Conservation (phyloP, 2,797 vertebrate species). For the Sandelia bainsii region DNA sequence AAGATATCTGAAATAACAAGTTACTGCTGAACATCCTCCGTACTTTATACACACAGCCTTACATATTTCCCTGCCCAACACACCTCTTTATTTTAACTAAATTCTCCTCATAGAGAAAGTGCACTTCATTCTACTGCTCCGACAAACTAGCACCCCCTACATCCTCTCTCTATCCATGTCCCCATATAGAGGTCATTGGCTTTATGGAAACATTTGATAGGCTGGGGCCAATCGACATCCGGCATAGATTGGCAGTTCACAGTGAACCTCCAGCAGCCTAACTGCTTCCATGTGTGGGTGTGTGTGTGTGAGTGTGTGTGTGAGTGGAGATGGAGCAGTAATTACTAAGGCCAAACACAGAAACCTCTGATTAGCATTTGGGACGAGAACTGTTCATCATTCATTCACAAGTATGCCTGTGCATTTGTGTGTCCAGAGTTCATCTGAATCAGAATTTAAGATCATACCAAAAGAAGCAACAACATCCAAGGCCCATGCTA, state of each 20-base stretch:
- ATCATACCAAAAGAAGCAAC: constrained; percentile 40
- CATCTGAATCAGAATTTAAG: constrained; percentile 15
- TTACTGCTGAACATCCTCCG: constrained; percentile 5
- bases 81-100: constrained; percentile 26
- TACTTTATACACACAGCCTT: background rate
- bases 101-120: constrained; percentile 46
- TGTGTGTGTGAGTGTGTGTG: constrained; percentile 45
- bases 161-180: constrained; percentile 27
- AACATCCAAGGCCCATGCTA: constrained; percentile 21
- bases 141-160: constrained; percentile 23
- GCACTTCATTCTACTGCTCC: constrained; percentile 37
- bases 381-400: constrained; percentile 14
- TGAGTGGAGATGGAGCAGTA: constrained; percentile 34
- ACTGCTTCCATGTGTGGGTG: constrained; percentile 77
- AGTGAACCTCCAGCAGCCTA: constrained; percentile 72
- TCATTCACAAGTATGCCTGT: constrained; percentile 25
- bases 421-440: constrained; percentile 10
- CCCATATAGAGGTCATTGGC: constrained; percentile 70
- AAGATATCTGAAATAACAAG: constrained; percentile 33
- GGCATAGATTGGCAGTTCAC: constrained; percentile 78
- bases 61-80: constrained; percentile 18
- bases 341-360: constrained; percentile 70
- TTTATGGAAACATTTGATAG: constrained; percentile 79
- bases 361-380: constrained; percentile 63
- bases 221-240: constrained; percentile 71